Evolutionary conservation across 2,113 vertebrate genomes (phyloP), one percentile per base, ranked within the genome.

Genomic region (Tor tambroides): DNA sequence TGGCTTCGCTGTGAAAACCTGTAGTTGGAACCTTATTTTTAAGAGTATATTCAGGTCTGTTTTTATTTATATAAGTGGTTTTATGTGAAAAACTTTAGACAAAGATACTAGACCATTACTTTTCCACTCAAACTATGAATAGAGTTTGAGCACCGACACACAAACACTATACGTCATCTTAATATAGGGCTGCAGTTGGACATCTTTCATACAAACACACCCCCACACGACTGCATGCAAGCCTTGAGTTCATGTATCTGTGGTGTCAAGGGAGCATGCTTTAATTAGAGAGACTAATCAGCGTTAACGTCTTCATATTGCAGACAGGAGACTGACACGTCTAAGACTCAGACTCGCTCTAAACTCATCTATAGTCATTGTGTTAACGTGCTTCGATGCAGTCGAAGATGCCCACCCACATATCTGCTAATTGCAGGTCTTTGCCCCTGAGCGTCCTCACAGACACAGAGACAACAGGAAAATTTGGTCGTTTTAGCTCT

Each of bases 201-300:
- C 43, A 14, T 77, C 78, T 32, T 49, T 30, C 23, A 19, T 80
- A 41, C 85, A 67, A 74, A 69, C 43, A 81, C 71, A 90, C 91
- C 81, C 69, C 87, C 88, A 86, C 11, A 35, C n/a, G 23, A 65
- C 61, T 32, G 54, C 81, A 72, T 67, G 91, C 92, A 92, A 90
- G 91, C 92, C 90, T 84, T 91, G 87, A 92, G 91, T 92, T 91
- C 93, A 90, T 91, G 49, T 92, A 92, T 74, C 92, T 92, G 87
- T 85, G 83, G 89, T 93, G 93, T 94, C 93, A 94, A 90, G 88
- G 94, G 94, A 94, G 91, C 93, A 91, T 92, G 93, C 93, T 93
- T 91, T 94, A 95, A 94, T 95, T 95, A 94, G 91, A 94, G 94
- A 91, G 94, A 93, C 94, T 94, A 94, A 95, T 94, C 94, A 94